A percentile compares a stretch with the other conserved stretches of the same genome.
Conservation (phyloP, 1,140 invertebrate species). For the Plectrocnemia conspersa region DNA sequence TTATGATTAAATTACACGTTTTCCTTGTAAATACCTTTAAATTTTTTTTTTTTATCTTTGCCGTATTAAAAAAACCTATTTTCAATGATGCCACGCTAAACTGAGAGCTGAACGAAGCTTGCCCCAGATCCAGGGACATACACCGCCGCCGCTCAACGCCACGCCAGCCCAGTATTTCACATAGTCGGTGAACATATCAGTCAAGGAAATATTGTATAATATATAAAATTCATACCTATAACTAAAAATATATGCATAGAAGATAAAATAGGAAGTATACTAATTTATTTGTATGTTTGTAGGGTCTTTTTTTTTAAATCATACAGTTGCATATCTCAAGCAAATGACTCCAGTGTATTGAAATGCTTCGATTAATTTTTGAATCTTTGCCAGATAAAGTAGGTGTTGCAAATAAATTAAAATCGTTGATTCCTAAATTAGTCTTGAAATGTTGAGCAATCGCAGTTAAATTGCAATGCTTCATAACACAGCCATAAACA, state of each 20-base stretch:
- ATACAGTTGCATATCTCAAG: too few relatives aligned
- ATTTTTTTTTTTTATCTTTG: too few relatives aligned
- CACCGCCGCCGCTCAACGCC: slow-evolving; percentile 47
- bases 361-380: not conserved
- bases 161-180: slow-evolving; percentile 48
- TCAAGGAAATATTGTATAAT: slow-evolving; percentile 30
- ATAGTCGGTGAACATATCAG: slow-evolving; percentile 42
- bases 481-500: too few relatives aligned
- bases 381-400: not conserved
- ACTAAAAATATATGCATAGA: not conserved
- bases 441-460: too few relatives aligned
- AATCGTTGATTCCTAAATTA: not conserved
- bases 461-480: too few relatives aligned
- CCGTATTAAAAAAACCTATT: too few relatives aligned
- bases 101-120: slow-evolving; percentile 48
- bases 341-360: not conserved
- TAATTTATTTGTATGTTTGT: too few relatives aligned
- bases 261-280: too few relatives aligned
- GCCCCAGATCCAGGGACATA: slow-evolving; percentile 50
- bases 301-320: too few relatives aligned
- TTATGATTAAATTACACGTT: too few relatives aligned
- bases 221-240: slow-evolving; percentile 3
- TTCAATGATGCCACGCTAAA: slow-evolving; percentile 49
- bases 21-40: too few relatives aligned
- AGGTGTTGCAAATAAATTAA: not conserved